Percentiles rank a stretch among this genome's conserved stretches.
Evolutionary conservation across 1,140 invertebrate genomes (phyloP).

Genomic region (Neodiprion pinetum): DNA sequence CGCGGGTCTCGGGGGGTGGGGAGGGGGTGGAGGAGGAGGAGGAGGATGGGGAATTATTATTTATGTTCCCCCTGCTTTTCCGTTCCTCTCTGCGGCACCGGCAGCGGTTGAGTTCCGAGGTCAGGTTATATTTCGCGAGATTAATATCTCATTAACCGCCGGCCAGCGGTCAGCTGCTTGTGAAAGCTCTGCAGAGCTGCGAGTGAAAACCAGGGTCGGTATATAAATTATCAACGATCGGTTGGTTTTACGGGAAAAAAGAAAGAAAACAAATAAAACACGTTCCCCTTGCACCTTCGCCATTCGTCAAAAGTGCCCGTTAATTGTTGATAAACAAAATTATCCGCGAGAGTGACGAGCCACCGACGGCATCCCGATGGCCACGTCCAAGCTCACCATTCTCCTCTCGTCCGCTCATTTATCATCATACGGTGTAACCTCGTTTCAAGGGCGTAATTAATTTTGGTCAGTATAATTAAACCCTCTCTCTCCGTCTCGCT

Average conservation of each 20-base stretch:
- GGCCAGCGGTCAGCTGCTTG: not conserved
- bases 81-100: too few species aligned
- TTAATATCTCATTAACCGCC: constrained; percentile 1
- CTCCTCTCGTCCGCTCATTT: not conserved
- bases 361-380: not conserved
- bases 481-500: too few species aligned
- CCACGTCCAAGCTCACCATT: not conserved
- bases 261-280: too few species aligned
- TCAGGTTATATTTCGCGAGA: not conserved
- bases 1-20: too few species aligned
- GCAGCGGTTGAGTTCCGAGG: too few species aligned
- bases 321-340: constrained; percentile 1
- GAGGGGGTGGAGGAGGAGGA: too few species aligned
- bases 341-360: not conserved
- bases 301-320: not conserved
- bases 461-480: not conserved
- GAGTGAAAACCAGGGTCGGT: not conserved
- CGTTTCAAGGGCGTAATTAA: not conserved
- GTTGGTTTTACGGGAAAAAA: too few species aligned
- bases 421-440: not conserved
- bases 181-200: not conserved
- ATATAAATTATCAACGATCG: not conserved
- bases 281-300: too few species aligned
- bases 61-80: not conserved
- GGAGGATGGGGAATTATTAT: not conserved